Evolutionary conservation across 2,797 vertebrate species (phyloP), one percentile per base, ranked within the genome.

Genomic region (Tenualosa thibaudeaui): DNA sequence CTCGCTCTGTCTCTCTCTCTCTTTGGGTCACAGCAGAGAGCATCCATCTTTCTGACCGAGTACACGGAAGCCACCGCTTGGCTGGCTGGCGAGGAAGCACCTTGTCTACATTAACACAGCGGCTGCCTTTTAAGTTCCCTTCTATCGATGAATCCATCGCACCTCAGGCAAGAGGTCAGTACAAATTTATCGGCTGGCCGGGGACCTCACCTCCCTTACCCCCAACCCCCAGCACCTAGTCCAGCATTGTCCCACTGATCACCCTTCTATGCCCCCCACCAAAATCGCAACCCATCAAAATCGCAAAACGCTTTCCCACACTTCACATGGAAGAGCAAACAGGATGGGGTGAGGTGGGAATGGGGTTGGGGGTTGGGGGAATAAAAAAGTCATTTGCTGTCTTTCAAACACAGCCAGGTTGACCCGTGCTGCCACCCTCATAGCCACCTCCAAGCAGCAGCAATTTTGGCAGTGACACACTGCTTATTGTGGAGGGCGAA

Each of bases 91-190:
- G 50, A 81, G 58, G 75, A 85, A 85, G 88, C 94, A 94, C 92
- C 93, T 93, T 95, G 92, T 93, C 90, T 71, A 83, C 88, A 94
- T 94, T 95, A 94, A 85, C n/a, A 37, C 90, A 89, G 12, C 15
- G 49, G 53, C 88, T 84, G 88, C 86, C 91, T 93, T 94, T 95
- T 90, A 94, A 90, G 91, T 93, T 89, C 81, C 89, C 88, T 86
- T 85, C 87, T 86, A 91, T 93, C 90, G 84, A 93, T 94, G 93
- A 93, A 93, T 94, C 93, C 88, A 91, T 93, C 92, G 92, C 46
- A n/a, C 22, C 46, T 60, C 13, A 71, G 15, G 54, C 50, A 78
- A 65, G 78, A 83, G 83, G 51, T 92, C 88, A 87, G 31, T 37
- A 15, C 88, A 91, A 91, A 94, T 95, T 94, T 95, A 95, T 89